Evolutionary conservation across 1,140 invertebrate genomes (phyloP).

Genomic region (Theocolax elegans): DNA sequence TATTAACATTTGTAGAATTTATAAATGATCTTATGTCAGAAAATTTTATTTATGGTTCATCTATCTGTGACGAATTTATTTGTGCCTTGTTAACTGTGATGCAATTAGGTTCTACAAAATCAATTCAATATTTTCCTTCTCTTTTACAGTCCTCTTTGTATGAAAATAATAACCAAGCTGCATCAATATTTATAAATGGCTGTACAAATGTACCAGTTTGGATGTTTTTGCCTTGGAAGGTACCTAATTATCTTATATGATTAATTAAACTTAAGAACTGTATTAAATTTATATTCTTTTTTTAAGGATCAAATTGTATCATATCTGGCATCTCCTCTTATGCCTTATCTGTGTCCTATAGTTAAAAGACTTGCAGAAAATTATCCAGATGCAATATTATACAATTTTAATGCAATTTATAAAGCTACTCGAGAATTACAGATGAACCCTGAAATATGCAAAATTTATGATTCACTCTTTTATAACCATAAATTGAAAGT

Average conservation of each 20-base stretch:
- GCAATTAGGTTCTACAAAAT: background rate
- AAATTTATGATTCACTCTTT: slow-evolving; percentile 46
- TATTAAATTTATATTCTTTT: background rate
- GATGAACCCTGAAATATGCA: slow-evolving; percentile 34
- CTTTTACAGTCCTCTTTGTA: slow-evolving; percentile 42
- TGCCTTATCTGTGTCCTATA: slow-evolving; percentile 61
- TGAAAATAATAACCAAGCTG: slow-evolving; percentile 56
- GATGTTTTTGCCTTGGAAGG: slow-evolving; percentile 78
- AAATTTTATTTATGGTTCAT: too few species aligned
- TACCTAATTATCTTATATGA: slow-evolving; percentile 34
- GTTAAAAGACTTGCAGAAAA: slow-evolving; percentile 67
- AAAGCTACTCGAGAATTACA: slow-evolving; percentile 55
- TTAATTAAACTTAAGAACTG: background rate
- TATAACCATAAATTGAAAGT: slow-evolving; percentile 52
- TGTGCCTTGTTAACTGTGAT: slow-evolving; percentile 14
- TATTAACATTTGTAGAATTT: too few species aligned
- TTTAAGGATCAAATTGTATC: slow-evolving; percentile 71
- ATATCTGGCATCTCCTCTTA: slow-evolving; percentile 54
- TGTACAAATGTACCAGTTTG: slow-evolving; percentile 58
- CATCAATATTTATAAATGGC: slow-evolving; percentile 48
- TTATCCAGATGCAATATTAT: slow-evolving; percentile 77
- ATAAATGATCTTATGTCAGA: too few species aligned
- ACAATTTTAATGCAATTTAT: slow-evolving; percentile 70
- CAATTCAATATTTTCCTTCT: slow-evolving; percentile 17
- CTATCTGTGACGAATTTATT: slow-evolving; percentile 19